Evolutionary conservation across 64 coral and sea anemone species (phyloP).

Genomic region (Pocillopora verrucosa): DNA sequence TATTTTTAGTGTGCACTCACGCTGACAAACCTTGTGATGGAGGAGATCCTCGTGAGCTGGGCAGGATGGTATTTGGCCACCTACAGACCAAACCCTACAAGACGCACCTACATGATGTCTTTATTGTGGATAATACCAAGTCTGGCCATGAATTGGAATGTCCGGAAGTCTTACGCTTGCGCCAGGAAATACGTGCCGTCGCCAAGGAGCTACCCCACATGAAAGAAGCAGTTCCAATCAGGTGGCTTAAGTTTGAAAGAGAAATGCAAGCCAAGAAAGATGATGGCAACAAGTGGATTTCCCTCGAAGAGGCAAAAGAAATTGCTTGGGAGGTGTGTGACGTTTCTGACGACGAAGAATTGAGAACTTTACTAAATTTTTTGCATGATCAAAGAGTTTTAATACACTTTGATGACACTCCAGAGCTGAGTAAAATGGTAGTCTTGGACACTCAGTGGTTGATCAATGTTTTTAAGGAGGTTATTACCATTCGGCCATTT

Average conservation of each 20-base stretch:
- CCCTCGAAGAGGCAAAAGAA: background rate
- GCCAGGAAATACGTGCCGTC: background rate
- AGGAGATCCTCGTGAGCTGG: background rate
- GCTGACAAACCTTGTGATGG: slow-evolving; percentile 17
- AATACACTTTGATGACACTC: slow-evolving; percentile 12
- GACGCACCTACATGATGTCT: background rate
- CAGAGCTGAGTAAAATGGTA: background rate
- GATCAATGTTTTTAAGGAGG: background rate
- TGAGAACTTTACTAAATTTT: slow-evolving; percentile 4
- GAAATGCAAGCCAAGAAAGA: background rate
- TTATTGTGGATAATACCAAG: slow-evolving; percentile 36
- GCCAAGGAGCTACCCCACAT: background rate
- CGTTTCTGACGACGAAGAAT: background rate
- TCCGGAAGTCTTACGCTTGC: slow-evolving; percentile 3
- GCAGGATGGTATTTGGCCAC: background rate
- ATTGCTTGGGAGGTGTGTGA: slow-evolving; percentile 14
- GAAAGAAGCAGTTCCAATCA: slow-evolving; percentile 15
- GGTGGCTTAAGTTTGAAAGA: slow-evolving; percentile 9
- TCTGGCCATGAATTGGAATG: background rate
- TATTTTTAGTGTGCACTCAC: slow-evolving; percentile 5
- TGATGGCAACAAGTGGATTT: background rate
- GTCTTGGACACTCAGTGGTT: background rate
- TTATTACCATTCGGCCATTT: background rate
- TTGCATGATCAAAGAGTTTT: background rate
- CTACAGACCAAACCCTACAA: slow-evolving; percentile 2